Percentiles rank a stretch among this genome's conserved stretches.
These are phyloP conservation scores for Aradophagus sp. DNA, from an alignment of 1,140 invertebrate genomes.

Conservation along the genomic window DNA sequence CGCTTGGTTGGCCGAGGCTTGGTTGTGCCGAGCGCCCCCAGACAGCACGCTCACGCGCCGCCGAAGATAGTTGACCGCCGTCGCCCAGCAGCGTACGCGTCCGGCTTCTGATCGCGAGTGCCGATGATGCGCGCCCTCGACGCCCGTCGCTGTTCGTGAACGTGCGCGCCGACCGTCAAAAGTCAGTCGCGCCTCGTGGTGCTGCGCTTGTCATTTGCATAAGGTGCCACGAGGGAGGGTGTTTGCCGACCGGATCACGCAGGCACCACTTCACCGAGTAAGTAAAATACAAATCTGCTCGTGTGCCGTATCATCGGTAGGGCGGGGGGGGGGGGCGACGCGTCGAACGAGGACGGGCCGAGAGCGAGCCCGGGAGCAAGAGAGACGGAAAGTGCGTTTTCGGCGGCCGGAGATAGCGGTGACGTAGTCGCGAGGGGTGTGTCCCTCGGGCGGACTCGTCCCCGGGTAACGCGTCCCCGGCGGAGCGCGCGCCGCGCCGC, in stretches of 20 bases:
- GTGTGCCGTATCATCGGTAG: neutral
- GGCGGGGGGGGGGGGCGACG: too few species aligned
- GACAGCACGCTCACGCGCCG: constrained; percentile 25
- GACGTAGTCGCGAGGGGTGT: constrained; percentile 40
- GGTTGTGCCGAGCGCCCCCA: constrained; percentile 25
- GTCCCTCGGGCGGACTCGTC: constrained; percentile 19
- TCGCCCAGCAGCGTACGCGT: neutral
- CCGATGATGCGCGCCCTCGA: constrained; percentile 15
- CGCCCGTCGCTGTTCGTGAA: constrained; percentile 1
- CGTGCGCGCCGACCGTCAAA: constrained; percentile 10
- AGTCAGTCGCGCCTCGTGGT: constrained; percentile 42
- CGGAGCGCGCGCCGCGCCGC: constrained; percentile 19
- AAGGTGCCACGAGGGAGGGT: constrained; percentile 54
- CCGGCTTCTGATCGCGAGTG: too few species aligned
- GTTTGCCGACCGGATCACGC: constrained; percentile 21
- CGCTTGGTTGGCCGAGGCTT: constrained; percentile 26
- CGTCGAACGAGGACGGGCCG: neutral
- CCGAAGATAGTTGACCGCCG: constrained; percentile 22
- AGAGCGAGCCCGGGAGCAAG: constrained; percentile 1
- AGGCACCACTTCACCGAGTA: constrained; percentile 4
- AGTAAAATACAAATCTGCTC: constrained; percentile 1
- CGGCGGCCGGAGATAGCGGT: constrained; percentile 9
- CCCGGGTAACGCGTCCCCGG: constrained; percentile 20
- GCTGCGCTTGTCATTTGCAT: constrained; percentile 39
- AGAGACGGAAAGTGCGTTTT: constrained; percentile 7